Base-by-base conservation (phyloP, 2,113 vertebrate species). In the Pleuronectes platessa region DNA sequence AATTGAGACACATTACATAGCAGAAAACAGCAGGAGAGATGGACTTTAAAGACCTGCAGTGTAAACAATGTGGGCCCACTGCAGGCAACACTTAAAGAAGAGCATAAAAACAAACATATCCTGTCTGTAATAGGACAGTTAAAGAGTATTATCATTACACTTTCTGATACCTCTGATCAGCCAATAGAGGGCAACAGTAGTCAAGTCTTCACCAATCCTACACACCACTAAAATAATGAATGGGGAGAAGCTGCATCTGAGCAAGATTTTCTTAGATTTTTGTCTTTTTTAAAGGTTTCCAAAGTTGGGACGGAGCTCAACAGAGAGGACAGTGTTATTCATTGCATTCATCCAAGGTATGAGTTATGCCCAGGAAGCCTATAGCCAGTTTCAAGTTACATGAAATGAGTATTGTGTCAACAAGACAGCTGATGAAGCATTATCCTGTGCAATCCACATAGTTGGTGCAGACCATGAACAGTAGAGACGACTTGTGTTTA, bases 171-270 rank as follows among this genome's bases (percentile, higher is more conserved):
- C 63, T 7, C 37, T 20, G 17, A 79, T 45, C 55, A 23, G 64
- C 82, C 88, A 80, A 0, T 2, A 86, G 90, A 82, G 87, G 82
- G 87, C 87, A 82, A 74, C 73, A 88, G 40, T 71, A 23, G 59
- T 73, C 76, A 26, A 84, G 35, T 47, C 20, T 79, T 71, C 11
- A 67, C 18, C 71, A 70, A 17, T 37, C 40, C 40, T 42, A 13
- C 10, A n/a, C 62, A 11, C 24, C 14, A 15, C 26, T 20, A 27
- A 49, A 2, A 11, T 26, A 31, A 31, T 31, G 31, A 31, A 31
- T 31, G 31, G 31, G 31, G 31, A 31, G 31, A 31, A 31, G 51
- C 18, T 40, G 18, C 20, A 23, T 23, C 40, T 9, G 5, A 51
- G 15, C 24, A 72, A 49, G 5, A 27, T 11, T 1, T 12, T 18